Percentiles rank a stretch among this genome's conserved stretches.
phyloP scores from a whole-genome alignment of 2,888 invertebrate species.

The Drosophila melanosoma region DNA sequence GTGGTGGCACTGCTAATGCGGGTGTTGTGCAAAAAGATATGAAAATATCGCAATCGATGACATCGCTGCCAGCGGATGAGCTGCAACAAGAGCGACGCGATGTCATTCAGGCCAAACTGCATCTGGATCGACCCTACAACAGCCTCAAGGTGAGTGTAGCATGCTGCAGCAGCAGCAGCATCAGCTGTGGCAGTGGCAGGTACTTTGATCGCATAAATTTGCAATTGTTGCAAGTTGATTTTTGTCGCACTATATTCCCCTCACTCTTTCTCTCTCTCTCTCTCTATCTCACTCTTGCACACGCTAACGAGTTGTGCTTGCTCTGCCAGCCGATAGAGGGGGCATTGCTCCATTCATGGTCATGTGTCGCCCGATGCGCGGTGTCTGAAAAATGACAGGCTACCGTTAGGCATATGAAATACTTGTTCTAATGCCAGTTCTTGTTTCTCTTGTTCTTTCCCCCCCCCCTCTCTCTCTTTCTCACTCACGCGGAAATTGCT shows the following conservation, averaged over 20 bases:
- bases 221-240: conserved; percentile 2
- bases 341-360: conserved; percentile 38
- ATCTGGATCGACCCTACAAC: conserved; percentile 91
- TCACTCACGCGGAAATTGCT: conserved; percentile 66
- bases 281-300: not conserved
- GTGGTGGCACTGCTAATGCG: not conserved
- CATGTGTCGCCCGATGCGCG: conserved; percentile 45
- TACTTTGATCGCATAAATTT: not conserved
- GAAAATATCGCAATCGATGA: conserved; percentile 87
- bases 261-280: not conserved
- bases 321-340: not conserved
- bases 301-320: not conserved
- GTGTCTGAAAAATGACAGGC: conserved; percentile 59
- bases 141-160: conserved; percentile 88
- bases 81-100: conserved; percentile 86
- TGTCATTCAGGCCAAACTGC: conserved; percentile 86
- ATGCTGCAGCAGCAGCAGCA: too few species aligned
- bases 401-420: conserved; percentile 63
- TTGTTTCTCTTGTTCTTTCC: not conserved
- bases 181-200: too few species aligned
- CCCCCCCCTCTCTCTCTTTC: not conserved
- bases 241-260: not conserved
- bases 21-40: conserved; percentile 20
- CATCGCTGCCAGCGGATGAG: conserved; percentile 90
- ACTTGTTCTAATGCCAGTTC: conserved; percentile 32